Conservation (phyloP, 2,113 vertebrate genomes). For the Micromys minutus region DNA sequence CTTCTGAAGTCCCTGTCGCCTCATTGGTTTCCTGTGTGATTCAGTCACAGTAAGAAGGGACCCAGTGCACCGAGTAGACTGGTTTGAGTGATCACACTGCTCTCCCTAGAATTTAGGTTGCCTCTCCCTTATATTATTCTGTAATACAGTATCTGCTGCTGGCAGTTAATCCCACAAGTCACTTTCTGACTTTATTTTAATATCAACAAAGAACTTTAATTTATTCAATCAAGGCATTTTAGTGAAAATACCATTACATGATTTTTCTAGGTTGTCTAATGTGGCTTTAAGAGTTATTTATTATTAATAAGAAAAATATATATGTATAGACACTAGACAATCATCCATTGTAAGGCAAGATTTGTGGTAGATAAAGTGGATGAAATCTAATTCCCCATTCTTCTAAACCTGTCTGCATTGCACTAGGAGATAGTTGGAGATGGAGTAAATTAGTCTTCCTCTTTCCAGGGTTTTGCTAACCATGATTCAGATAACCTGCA, state of each 20-base stretch:
- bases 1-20: constrained; percentile 31
- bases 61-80: neutral
- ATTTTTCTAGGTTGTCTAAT: neutral
- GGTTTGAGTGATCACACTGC: constrained; percentile 8
- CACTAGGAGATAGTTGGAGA: neutral
- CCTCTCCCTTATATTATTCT: neutral
- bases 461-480: neutral
- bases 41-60: neutral
- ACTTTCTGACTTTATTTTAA: constrained; percentile 30
- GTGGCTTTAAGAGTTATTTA: constrained; percentile 17
- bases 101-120: constrained; percentile 24
- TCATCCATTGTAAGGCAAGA: constrained; percentile 17
- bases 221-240: neutral
- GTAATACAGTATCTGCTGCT: neutral
- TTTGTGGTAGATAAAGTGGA: neutral
- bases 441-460: too few species aligned
- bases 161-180: neutral
- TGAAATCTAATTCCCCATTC: neutral
- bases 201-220: neutral
- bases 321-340: neutral
- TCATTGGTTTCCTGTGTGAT: neutral
- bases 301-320: neutral
- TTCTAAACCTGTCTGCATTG: neutral
- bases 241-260: neutral
- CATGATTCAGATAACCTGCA: neutral